Evolutionary conservation across 2,888 invertebrate species (phyloP), one percentile per base, ranked within the genome.

Genomic region (Monochamus alternatus): DNA sequence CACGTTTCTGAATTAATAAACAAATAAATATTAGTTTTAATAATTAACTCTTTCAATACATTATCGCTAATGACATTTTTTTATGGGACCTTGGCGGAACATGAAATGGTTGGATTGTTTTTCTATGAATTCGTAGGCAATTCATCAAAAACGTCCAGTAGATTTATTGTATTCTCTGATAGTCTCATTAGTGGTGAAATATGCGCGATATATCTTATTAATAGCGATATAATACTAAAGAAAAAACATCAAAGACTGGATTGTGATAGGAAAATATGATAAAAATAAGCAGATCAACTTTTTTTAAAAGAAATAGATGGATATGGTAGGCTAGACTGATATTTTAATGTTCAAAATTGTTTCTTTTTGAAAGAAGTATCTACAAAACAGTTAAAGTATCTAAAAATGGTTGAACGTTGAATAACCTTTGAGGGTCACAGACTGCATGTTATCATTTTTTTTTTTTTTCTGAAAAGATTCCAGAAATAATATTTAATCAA

Each of bases 11-110:
- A 69, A 69, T 69, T 69, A 59, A 69, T 47, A 69, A 69, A 69
- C 69, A 69, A 69, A 69, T 69, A 69, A 69, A 69, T 60, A 69
- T 69, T 47, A 69, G 30, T 60, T 69, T 69, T 69, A 69, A 60
- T 69, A 69, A 60, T 69, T 51, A 60, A 60, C 44, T 69, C 32
- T 69, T 62, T 31, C 60, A 59, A 69, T 59, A 69, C 60, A 69
- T 69, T 69, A 69, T 47, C 60, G 47, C 60, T 69, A 69, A 69
- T 47, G 60, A 68, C 68, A 69, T 14, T 69, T 69, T 69, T 69
- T 60, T 62, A 59, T 58, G 22, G 22, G 30, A 32, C 58, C 68
- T 59, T 68, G 59, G 58, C 55, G 68, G 38, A 68, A 68, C 43
- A 68, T 68, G 14, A n/a, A 59, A 58, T 68, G 30, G 30, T 10